Base-by-base conservation (phyloP, 2,797 vertebrate species). In the Pterois miles region DNA sequence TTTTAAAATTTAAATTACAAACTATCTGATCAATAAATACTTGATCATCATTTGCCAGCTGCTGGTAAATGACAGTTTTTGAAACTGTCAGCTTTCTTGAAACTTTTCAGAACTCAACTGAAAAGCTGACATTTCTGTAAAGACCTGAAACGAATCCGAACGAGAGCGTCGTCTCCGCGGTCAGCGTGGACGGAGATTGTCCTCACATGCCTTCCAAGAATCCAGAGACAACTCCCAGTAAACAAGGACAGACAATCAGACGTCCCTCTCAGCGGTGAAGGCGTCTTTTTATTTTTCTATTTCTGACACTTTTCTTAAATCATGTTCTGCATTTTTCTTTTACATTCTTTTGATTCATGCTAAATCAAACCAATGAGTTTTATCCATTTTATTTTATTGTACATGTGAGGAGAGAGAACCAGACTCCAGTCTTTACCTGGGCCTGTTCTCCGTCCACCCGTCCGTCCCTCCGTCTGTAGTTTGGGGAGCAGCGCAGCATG, bases 181-280 rank as follows among this genome's bases (percentile, higher is more conserved):
- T 71, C 38, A 22, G 7, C 13, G 36, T 74, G 69, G 72, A 67
- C 65, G 76, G 16, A 65, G 36, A 66, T 43, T 81, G 78, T 86
- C 74, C 74, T 75, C 59, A 78, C 73, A 69, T 60, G 87, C 76
- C 80, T 70, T 70, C 58, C 25, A 53, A 53, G 23, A 81, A 65
- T 71, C 43, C 6, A n/a, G 40, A 58, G 76, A 79, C 72, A 82
- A 86, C 81, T 82, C 72, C 67, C 58, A 33, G 22, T 38, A 71
- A 90, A 76, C 57, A 81, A 13, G 48, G 78, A 23, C 31, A 52
- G 38, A 18, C 38, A 29, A 22, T 53, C 22, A 25, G 46, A 1
- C 22, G 33, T 36, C 31, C 11, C 5, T 3, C 34, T 52, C n/a
- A 33, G 25, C 2, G 1, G 6, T 3, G 2, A 9, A 2, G 2